phyloP scores from a whole-genome alignment of 2,113 vertebrate species.

The Oenanthe oenanthe region DNA sequence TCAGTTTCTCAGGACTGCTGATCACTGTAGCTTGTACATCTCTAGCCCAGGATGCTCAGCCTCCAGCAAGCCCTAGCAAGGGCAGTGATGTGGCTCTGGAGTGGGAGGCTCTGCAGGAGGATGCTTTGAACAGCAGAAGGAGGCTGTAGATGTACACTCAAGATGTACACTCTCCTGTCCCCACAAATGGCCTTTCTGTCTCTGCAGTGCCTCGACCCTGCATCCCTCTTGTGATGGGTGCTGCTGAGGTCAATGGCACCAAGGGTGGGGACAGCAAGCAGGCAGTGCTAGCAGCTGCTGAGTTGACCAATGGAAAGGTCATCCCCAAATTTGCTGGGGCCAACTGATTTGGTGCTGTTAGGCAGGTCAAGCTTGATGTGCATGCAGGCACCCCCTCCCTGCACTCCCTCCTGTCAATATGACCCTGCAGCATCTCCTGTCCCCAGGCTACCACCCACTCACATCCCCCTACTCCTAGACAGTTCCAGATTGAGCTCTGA shows the following conservation, averaged over 20 bases:
- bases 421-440: background rate
- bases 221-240: accelerated
- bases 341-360: background rate
- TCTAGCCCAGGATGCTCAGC: background rate
- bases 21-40: background rate
- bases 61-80: accelerated
- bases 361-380: accelerated
- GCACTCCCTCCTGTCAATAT: background rate
- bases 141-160: background rate
- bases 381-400: background rate
- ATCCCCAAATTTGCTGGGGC: background rate
- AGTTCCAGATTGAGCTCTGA: background rate
- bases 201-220: background rate
- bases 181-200: background rate
- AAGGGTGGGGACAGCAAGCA: accelerated
- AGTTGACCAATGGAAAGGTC: background rate
- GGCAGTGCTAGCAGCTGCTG: background rate
- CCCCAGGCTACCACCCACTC: accelerated
- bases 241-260: background rate
- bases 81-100: background rate
- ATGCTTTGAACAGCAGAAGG: background rate
- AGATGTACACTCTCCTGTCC: too few species aligned
- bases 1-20: background rate
- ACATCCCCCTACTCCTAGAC: background rate
- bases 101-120: background rate